phyloP scores from a whole-genome alignment of 1,140 invertebrate genomes.

The Pseudachorutes palmiensis region DNA sequence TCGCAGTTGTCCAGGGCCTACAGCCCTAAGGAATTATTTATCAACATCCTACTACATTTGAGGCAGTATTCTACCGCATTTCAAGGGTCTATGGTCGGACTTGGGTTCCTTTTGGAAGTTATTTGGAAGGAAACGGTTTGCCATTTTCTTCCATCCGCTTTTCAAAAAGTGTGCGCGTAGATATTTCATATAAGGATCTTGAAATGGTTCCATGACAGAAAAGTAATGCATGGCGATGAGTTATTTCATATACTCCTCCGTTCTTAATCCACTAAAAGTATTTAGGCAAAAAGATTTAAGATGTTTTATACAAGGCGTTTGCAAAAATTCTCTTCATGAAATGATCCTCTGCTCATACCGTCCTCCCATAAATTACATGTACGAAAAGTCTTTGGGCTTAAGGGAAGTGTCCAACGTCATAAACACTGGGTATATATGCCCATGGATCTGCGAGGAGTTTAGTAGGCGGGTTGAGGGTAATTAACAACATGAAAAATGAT shows the following conservation, averaged over 20 bases:
- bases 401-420: neutral
- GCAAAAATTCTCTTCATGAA: no score
- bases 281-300: conserved; percentile 2
- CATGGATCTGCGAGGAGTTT: conserved; percentile 3
- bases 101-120: neutral
- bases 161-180: neutral
- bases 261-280: conserved; percentile 1
- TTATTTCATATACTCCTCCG: neutral
- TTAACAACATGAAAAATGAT: conserved; percentile 34
- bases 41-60: neutral
- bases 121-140: neutral
- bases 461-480: conserved; percentile 29
- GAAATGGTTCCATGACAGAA: neutral
- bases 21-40: neutral
- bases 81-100: neutral
- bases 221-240: neutral
- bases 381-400: neutral
- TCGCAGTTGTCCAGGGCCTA: no score
- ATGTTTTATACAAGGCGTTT: neutral
- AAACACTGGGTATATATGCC: neutral
- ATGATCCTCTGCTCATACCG: neutral
- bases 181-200: conserved; percentile 1
- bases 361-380: neutral
- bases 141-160: neutral
- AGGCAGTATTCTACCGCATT: neutral